These are phyloP conservation scores for Andrena dorsata DNA, from an alignment of 2,888 invertebrate genomes.

Conservation along the genomic window DNA sequence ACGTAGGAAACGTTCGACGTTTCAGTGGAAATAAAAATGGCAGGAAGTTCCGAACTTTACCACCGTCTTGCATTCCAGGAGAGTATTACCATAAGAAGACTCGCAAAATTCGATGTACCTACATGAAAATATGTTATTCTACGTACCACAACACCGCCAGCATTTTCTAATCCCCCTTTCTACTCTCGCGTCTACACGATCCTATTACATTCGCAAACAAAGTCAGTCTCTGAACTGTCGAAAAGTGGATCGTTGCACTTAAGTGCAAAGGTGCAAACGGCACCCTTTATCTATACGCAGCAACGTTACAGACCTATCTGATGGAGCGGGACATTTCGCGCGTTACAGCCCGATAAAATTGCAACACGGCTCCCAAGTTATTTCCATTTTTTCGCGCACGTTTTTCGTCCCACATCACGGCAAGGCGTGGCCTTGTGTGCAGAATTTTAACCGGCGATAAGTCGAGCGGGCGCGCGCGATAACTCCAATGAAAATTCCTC, in stretches of 20 bases:
- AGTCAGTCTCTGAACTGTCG: not conserved
- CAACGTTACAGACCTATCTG: not conserved
- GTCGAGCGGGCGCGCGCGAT: slow-evolving; percentile 28
- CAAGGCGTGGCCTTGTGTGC: slow-evolving; percentile 51
- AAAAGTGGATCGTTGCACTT: not conserved
- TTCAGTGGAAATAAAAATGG: not conserved
- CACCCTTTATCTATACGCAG: not conserved
- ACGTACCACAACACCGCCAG: no score
- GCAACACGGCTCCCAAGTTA: slow-evolving; percentile 25
- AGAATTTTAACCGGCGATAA: slow-evolving; percentile 57
- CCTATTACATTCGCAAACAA: not conserved
- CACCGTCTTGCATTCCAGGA: no score
- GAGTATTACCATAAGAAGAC: no score
- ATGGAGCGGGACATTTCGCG: slow-evolving; percentile 10
- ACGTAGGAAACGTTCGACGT: slow-evolving; percentile 1
- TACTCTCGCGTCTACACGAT: no score
- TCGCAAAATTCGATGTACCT: no score
- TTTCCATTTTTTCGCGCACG: slow-evolving; percentile 26
- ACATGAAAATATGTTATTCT: no score
- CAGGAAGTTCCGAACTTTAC: no score
- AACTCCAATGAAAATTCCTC: slow-evolving; percentile 50
- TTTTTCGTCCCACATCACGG: slow-evolving; percentile 24
- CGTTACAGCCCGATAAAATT: slow-evolving; percentile 29
- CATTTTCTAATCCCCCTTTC: no score
- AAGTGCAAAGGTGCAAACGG: not conserved